A percentile compares a stretch with the other conserved stretches of the same genome.
Conservation (phyloP, 1,140 invertebrate species). For the Drosophila nebulosa region DNA sequence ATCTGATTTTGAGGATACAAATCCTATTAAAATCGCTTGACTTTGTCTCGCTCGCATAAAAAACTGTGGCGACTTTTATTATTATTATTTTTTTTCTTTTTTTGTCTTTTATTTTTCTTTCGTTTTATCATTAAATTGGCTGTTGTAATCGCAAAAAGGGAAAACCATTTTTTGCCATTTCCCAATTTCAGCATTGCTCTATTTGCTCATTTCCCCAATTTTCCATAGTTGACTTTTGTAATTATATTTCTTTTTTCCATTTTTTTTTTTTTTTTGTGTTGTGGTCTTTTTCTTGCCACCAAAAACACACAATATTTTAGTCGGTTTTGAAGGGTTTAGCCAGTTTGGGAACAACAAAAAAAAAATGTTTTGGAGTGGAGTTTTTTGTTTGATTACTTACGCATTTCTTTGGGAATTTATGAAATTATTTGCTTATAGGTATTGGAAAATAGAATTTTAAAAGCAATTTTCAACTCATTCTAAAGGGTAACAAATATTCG, state of each 20-base stretch:
- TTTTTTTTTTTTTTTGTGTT: not conserved
- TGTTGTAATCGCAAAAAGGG: conserved; percentile 5
- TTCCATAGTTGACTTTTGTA: not conserved
- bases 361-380: no score
- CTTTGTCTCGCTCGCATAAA: not conserved
- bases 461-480: no score
- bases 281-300: conserved; percentile 3
- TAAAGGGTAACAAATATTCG: not conserved
- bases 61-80: conserved; percentile 8
- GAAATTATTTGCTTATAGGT: no score
- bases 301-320: not conserved
- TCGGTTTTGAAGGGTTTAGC: not conserved
- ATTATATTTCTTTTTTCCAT: conserved; percentile 5
- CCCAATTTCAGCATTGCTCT: not conserved
- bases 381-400: no score
- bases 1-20: not conserved
- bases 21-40: not conserved
- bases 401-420: no score
- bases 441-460: no score
- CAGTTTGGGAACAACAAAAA: no score
- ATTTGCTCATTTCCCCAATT: not conserved
- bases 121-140: conserved; percentile 25
- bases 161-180: not conserved
- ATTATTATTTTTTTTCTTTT: no score
- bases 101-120: not conserved